Evolutionary conservation across 2,888 invertebrate genomes (phyloP).

Genomic region (Sinopyrophorus schimmeli): DNA sequence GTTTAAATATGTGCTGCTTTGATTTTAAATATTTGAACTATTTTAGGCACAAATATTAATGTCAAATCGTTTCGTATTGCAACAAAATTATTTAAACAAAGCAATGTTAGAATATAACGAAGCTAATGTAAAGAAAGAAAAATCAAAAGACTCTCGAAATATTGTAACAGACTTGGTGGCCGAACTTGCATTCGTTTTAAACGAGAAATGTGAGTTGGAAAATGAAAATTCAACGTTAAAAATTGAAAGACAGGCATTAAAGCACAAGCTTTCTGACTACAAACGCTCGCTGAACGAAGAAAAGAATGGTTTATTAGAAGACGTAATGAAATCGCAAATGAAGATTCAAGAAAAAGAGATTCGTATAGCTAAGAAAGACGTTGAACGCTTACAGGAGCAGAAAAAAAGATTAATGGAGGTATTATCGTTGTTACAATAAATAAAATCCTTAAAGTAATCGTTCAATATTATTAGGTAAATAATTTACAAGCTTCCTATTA

Average conservation of each 20-base stretch:
- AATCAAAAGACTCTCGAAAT: too few relatives aligned
- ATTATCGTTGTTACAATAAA: neutral
- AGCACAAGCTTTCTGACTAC: conserved; percentile 6
- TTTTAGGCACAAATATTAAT: too few relatives aligned
- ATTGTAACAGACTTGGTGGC: conserved; percentile 32
- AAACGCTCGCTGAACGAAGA: conserved; percentile 13
- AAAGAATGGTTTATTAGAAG: conserved; percentile 11
- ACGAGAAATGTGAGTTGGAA: conserved; percentile 34
- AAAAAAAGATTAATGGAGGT: conserved; percentile 24
- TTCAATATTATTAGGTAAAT: conserved; percentile 15
- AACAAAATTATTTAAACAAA: too few relatives aligned
- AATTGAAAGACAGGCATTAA: conserved; percentile 13
- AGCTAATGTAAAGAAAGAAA: too few relatives aligned
- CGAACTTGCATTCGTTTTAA: conserved; percentile 29
- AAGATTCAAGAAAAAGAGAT: conserved; percentile 20
- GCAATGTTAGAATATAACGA: too few relatives aligned
- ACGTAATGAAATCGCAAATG: conserved; percentile 18
- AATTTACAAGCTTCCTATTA: conserved; percentile 6
- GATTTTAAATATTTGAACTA: too few relatives aligned
- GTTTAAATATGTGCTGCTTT: too few relatives aligned
- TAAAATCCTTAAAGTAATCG: too few relatives aligned
- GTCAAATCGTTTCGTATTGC: too few relatives aligned
- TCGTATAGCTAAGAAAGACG: conserved; percentile 18
- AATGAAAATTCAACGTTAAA: conserved; percentile 24
- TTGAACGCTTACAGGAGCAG: conserved; percentile 22